Evolutionary conservation across 2,113 vertebrate genomes (phyloP), one percentile per base, ranked within the genome.

Genomic region (Psilopsiagon aurifrons): DNA sequence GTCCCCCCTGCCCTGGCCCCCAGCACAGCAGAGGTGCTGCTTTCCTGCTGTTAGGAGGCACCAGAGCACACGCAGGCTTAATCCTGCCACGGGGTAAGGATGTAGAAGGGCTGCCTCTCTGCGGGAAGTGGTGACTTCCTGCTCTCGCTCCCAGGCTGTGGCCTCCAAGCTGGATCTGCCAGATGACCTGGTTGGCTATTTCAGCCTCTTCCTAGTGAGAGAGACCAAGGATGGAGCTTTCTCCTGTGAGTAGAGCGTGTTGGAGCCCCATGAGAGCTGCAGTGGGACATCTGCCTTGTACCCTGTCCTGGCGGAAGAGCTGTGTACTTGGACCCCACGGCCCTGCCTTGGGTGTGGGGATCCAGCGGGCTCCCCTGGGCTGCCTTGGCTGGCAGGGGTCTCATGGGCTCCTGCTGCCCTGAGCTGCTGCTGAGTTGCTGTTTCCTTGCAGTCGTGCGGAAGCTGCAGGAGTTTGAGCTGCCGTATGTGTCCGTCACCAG

Each of bases 391-490:
- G 29, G 29, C 0, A 2, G 37, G 44, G 27, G 28, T 64, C 25
- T 0, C 1, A 18, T 2, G 43, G 60, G 63, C 8, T 76, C 9
- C 19, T 2, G 2, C 24, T n/a, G 60, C 62, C 29, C 89, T 1
- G 25, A 47, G 44, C 66, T 0, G 5, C 62, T 49, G 73, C 81
- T 49, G 43, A 95, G 55, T 84, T 1, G 8, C 31, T 1, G 2
- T 78, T 80, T 63, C 27, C 55, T 52, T 0, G 0, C 92, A 99
- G 99, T 99, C n/a, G 98, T 99, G 90, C 97, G 99, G 95, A 99
- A 99, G 97, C 98, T 99, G 97, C 99, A 99, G 97, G 99, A 99
- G 92, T 99, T 99, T 59, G 99, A 99, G 98, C 97, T 99, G 97
- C 99, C 99, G 0, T 99, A 99, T 0, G 99, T 99, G 31, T 99